phyloP scores from a whole-genome alignment of 2,888 invertebrate species.

The Amitus sp. region DNA sequence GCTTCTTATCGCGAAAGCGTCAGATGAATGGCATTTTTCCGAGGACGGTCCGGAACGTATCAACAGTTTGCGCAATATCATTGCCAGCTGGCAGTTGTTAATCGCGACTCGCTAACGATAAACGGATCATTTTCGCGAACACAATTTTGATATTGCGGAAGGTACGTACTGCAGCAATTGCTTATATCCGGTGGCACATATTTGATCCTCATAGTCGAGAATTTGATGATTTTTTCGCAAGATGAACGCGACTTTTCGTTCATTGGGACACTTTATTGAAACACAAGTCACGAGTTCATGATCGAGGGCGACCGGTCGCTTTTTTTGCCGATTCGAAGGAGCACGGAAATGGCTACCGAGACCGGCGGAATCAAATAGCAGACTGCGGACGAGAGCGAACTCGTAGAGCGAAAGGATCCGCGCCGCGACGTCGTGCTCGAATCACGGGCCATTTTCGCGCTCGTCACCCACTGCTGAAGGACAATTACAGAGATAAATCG shows the following conservation, averaged over 20 bases:
- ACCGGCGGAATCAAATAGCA: slow-evolving; percentile 46
- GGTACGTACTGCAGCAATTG: slow-evolving; percentile 52
- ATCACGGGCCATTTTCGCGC: slow-evolving; percentile 13
- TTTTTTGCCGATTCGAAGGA: slow-evolving; percentile 12
- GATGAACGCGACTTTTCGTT: neutral
- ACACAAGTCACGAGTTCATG: no score
- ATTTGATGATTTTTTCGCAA: slow-evolving; percentile 37
- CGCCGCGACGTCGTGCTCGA: slow-evolving; percentile 37
- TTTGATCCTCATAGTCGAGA: slow-evolving; percentile 55
- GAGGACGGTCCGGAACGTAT: neutral
- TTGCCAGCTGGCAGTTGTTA: slow-evolving; percentile 36
- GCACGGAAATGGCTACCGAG: slow-evolving; percentile 39
- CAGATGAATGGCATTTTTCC: neutral
- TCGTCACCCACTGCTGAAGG: slow-evolving; percentile 26
- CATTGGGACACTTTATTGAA: neutral
- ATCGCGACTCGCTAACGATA: slow-evolving; percentile 25
- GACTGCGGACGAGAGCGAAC: slow-evolving; percentile 52
- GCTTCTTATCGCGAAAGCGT: no score
- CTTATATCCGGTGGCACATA: slow-evolving; percentile 54
- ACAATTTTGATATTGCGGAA: neutral
- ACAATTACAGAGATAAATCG: no score
- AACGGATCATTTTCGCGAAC: neutral
- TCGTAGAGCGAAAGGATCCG: slow-evolving; percentile 43
- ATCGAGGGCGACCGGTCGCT: slow-evolving; percentile 10
- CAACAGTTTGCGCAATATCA: slow-evolving; percentile 29